Conservation (phyloP, 2,888 invertebrate species). For the Ctenicera cuprea region DNA sequence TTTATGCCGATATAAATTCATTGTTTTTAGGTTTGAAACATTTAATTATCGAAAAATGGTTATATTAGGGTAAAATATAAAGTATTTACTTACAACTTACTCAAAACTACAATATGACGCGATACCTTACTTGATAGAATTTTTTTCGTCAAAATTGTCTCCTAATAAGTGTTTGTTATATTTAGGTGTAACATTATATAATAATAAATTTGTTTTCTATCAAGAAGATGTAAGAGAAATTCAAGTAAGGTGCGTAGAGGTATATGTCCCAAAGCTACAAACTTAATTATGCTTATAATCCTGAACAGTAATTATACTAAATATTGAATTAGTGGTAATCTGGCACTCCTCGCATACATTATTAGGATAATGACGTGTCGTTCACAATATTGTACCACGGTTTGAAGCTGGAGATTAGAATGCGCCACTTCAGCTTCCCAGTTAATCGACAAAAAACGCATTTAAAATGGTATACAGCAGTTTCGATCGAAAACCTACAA, state of each 20-base stretch:
- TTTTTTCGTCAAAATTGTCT: too few species aligned
- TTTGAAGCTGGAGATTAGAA: constrained; percentile 19
- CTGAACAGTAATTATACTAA: constrained; percentile 7
- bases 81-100: too few species aligned
- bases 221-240: too few species aligned
- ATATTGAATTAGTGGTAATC: not conserved
- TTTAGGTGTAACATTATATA: too few species aligned
- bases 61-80: too few species aligned
- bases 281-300: constrained; percentile 15
- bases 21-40: too few species aligned
- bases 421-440: constrained; percentile 4
- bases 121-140: too few species aligned
- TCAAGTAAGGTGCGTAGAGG: not conserved
- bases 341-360: constrained; percentile 3
- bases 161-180: too few species aligned
- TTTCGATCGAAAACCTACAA: constrained; percentile 35
- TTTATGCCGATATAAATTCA: too few species aligned
- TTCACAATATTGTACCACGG: not conserved
- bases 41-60: too few species aligned
- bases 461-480: constrained; percentile 23
- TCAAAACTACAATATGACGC: too few species aligned
- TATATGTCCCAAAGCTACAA: constrained; percentile 6
- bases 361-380: constrained; percentile 12
- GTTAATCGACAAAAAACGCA: constrained; percentile 36
- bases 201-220: constrained; percentile 7